A percentile compares a stretch with the other conserved stretches of the same genome.
These are phyloP conservation scores for Caloenas nicobarica DNA, from an alignment of 2,113 vertebrate genomes.

Conservation along the genomic window DNA sequence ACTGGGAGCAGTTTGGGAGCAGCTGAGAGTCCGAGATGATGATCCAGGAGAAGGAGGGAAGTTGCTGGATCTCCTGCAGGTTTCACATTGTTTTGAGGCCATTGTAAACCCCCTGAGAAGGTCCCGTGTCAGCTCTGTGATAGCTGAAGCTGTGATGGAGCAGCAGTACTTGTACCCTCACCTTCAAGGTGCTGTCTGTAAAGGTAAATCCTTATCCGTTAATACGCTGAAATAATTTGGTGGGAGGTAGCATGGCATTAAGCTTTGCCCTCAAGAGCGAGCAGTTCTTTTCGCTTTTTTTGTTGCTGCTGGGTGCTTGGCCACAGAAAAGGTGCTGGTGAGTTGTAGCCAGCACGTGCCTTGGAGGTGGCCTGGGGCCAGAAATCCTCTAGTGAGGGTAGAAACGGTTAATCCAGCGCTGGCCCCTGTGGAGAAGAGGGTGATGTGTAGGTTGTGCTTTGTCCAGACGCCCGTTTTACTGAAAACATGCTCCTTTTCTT, in stretches of 20 bases:
- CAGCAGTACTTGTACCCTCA: not conserved
- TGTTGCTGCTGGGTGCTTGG: not conserved
- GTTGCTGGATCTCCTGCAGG: not conserved
- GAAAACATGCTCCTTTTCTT: not conserved
- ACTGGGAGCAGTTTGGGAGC: not conserved
- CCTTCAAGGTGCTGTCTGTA: not conserved
- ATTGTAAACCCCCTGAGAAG: not conserved
- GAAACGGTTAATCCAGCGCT: not conserved
- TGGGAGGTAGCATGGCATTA: not conserved
- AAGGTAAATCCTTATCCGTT: constrained; percentile 41
- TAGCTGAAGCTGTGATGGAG: not conserved
- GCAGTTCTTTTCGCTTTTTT: not conserved
- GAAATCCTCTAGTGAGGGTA: not conserved
- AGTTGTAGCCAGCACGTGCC: not conserved
- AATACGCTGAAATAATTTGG: not conserved
- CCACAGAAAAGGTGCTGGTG: not conserved
- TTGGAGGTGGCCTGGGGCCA: not conserved
- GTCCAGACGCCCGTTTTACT: not conserved
- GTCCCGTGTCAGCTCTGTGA: not conserved
- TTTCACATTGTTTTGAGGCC: fast-evolving
- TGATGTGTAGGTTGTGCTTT: fast-evolving
- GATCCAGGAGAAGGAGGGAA: not conserved
- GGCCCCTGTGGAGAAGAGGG: not conserved
- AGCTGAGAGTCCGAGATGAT: not conserved
- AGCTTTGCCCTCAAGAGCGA: not conserved